phyloP scores from a whole-genome alignment of 2,113 vertebrate species.

The Gymnocephalus cernua region DNA sequence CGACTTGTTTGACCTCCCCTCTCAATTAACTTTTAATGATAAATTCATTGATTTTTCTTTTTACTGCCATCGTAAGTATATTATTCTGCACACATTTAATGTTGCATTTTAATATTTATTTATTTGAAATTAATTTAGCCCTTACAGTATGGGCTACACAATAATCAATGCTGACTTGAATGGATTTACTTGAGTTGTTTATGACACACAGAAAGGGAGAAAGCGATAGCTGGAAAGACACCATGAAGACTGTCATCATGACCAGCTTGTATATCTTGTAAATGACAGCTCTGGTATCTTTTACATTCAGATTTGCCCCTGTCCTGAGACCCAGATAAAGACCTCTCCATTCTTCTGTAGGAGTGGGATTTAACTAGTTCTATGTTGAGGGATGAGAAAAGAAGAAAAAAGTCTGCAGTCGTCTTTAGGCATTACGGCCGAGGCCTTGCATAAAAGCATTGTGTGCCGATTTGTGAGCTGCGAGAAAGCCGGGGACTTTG shows the following conservation, averaged over 20 bases:
- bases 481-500: constrained; percentile 70
- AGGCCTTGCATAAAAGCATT: constrained; percentile 75
- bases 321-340: constrained; percentile 69
- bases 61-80: constrained; percentile 11
- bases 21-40: constrained; percentile 85
- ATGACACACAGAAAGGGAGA: neutral
- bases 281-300: constrained; percentile 25
- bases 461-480: constrained; percentile 75
- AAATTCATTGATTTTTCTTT: constrained; percentile 69
- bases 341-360: constrained; percentile 58
- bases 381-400: constrained; percentile 51
- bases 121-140: neutral
- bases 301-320: constrained; percentile 32
- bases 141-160: neutral
- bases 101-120: neutral
- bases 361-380: constrained; percentile 59
- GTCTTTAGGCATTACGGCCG: constrained; percentile 61
- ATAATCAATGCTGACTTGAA: neutral
- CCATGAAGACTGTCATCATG: neutral
- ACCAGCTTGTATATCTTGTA: constrained; percentile 1
- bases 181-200: neutral
- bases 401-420: constrained; percentile 53
- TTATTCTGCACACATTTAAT: constrained; percentile 8
- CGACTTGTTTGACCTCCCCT: constrained; percentile 79
- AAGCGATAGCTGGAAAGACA: neutral